Conservation (phyloP, 1,140 invertebrate genomes). For the Bombus superbus region DNA sequence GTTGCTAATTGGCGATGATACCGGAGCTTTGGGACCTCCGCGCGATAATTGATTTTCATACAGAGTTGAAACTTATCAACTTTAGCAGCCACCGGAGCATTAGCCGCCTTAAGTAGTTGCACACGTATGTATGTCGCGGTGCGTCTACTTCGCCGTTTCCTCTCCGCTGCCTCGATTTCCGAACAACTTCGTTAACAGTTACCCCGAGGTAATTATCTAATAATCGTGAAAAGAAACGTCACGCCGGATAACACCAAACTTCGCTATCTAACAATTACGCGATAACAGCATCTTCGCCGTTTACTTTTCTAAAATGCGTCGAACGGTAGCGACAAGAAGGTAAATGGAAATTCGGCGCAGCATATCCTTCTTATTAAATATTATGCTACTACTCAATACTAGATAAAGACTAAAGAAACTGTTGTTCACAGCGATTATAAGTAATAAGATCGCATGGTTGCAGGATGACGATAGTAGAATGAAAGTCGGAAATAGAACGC, state of each 20-base stretch:
- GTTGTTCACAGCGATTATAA: too few species aligned
- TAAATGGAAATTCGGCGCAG: too few species aligned
- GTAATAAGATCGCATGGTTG: too few species aligned
- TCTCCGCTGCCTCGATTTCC: background rate
- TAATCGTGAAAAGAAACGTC: background rate
- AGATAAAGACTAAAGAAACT: too few species aligned
- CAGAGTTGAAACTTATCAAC: slow-evolving; percentile 44
- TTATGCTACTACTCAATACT: too few species aligned
- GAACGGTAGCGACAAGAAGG: too few species aligned
- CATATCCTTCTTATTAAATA: too few species aligned
- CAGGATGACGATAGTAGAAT: too few species aligned
- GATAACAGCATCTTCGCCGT: background rate
- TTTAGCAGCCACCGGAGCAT: slow-evolving; percentile 20
- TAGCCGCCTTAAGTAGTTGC: slow-evolving; percentile 33
- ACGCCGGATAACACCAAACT: background rate
- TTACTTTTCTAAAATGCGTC: background rate
- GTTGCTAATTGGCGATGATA: slow-evolving; percentile 35
- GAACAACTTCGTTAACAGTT: slow-evolving; percentile 1
- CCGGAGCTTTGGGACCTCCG: background rate
- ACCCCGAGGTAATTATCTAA: background rate
- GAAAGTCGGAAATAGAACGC: too few species aligned
- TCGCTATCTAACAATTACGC: background rate
- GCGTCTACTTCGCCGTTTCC: background rate
- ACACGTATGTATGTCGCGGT: background rate
- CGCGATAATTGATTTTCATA: slow-evolving; percentile 49